Base-by-base conservation (phyloP, 2,113 vertebrate genomes). In the Carassius auratus region DNA sequence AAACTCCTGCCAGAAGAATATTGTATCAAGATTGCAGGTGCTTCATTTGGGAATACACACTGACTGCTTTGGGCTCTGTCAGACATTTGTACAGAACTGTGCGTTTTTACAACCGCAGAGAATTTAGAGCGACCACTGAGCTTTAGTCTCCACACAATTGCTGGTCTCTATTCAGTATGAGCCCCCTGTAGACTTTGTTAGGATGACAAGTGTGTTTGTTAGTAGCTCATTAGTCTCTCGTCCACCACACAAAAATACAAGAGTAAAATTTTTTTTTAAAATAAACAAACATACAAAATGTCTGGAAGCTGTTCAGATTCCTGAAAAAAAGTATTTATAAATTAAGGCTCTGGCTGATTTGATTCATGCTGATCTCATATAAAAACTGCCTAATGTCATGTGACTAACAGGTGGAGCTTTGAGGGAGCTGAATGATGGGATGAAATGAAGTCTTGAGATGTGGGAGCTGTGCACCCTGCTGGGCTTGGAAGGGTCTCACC, bases 61-160 rank as follows among this genome's bases (percentile, higher is more conserved):
- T 64, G 88, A 83, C 30, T 66, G 71, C 62, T 71, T 83, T 14
- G 52, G 64, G 55, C 57, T 85, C 76, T 91, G 84, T 87, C 75
- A 80, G 84, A 88, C 87, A 89, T 81, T 87, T 84, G 6, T 64
- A 90, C 76, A 89, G 89, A 38, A 89, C 91, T 90, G 92, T 80
- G 86, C 52, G 82, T 85, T 88, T 91, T 88, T 76, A 73, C 62
- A 52, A 23, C 64, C 10, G 14, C 19, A 42, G 21, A 82, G 50
- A 21, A 38, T 62, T 79, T 57, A 17, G 55, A 30, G 9, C 26
- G 30, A 76, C 79, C 3, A 33, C 79, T 68, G 48, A 57, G 23
- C 79, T 68, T 55, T 55, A 42, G 66, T 36, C 14, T 77, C 23
- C 13, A 84, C 50, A 80, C 64, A 85, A 30, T 75, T 68, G 69